Percentiles rank a stretch among this genome's conserved stretches.
These are phyloP conservation scores for Diaperis boleti DNA, from an alignment of 2,888 invertebrate genomes.

Conservation along the genomic window DNA sequence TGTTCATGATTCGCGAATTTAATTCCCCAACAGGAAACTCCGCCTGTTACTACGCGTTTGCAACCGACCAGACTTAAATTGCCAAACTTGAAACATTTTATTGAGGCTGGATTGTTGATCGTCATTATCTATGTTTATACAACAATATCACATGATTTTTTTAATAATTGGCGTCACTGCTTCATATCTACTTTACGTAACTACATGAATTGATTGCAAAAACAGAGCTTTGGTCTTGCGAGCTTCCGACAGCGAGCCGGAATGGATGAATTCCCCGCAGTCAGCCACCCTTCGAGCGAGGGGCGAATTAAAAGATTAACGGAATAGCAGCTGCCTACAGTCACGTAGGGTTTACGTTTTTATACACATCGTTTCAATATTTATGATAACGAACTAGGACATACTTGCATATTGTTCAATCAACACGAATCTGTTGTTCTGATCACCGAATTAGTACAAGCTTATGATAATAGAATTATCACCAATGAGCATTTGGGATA, in stretches of 20 bases:
- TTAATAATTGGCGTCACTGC: slow-evolving; percentile 9
- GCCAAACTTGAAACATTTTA: neutral
- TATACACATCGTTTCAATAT: slow-evolving; percentile 13
- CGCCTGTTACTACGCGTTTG: slow-evolving; percentile 27
- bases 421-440: neutral
- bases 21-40: slow-evolving; percentile 30
- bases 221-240: neutral
- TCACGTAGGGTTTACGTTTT: slow-evolving; percentile 24
- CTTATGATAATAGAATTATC: slow-evolving; percentile 23
- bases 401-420: slow-evolving; percentile 5
- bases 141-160: slow-evolving; percentile 15
- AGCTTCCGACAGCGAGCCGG: slow-evolving; percentile 5
- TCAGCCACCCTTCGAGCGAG: neutral
- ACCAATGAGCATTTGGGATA: slow-evolving; percentile 12
- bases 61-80: neutral
- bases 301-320: slow-evolving; percentile 12
- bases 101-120: neutral
- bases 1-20: slow-evolving; percentile 30
- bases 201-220: neutral
- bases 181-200: neutral
- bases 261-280: neutral
- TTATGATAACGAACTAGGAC: slow-evolving; percentile 13
- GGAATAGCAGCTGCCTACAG: slow-evolving; percentile 16
- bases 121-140: slow-evolving; percentile 5
- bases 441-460: slow-evolving; percentile 5